A percentile compares a stretch with the other conserved stretches of the same genome.
These are phyloP conservation scores for Pherbina coryleti DNA, from an alignment of 2,888 invertebrate species.

Conservation along the genomic window DNA sequence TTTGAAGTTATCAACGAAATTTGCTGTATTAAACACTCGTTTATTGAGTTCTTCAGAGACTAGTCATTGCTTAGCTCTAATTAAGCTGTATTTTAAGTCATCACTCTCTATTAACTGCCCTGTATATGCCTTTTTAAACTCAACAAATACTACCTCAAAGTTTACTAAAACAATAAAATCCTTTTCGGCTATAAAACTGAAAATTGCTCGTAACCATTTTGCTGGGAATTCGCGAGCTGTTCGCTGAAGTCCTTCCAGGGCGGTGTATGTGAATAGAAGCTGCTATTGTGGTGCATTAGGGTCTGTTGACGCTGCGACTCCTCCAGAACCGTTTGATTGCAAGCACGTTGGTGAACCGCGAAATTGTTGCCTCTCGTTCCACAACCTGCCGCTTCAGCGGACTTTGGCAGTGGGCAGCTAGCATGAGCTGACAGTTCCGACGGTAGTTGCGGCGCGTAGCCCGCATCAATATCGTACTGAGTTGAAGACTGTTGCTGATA, in stretches of 20 bases:
- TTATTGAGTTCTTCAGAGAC: neutral
- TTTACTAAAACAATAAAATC: slow-evolving; percentile 47
- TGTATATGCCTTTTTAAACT: slow-evolving; percentile 25
- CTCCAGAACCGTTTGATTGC: neutral
- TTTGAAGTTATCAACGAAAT: slow-evolving; percentile 9
- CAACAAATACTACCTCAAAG: slow-evolving; percentile 43
- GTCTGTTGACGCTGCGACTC: neutral
- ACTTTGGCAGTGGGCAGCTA: slow-evolving; percentile 6
- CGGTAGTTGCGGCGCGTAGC: slow-evolving; percentile 37
- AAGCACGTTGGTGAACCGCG: neutral
- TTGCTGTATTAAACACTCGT: neutral
- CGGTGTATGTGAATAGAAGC: slow-evolving; percentile 68
- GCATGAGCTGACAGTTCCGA: slow-evolving; percentile 5
- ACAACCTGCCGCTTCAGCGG: slow-evolving; percentile 27
- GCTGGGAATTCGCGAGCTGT: slow-evolving; percentile 57
- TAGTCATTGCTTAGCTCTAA: neutral
- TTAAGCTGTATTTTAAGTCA: neutral
- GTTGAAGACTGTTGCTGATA: neutral
- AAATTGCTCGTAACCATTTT: slow-evolving; percentile 53
- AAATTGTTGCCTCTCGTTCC: slow-evolving; percentile 18
- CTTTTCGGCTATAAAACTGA: slow-evolving; percentile 56
- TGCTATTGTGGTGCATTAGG: slow-evolving; percentile 64
- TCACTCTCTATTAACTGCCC: neutral
- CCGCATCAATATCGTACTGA: slow-evolving; percentile 42
- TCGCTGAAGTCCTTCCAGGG: slow-evolving; percentile 69